Base-by-base conservation (phyloP, 2,888 invertebrate species). In the Drosophila helvetica region DNA sequence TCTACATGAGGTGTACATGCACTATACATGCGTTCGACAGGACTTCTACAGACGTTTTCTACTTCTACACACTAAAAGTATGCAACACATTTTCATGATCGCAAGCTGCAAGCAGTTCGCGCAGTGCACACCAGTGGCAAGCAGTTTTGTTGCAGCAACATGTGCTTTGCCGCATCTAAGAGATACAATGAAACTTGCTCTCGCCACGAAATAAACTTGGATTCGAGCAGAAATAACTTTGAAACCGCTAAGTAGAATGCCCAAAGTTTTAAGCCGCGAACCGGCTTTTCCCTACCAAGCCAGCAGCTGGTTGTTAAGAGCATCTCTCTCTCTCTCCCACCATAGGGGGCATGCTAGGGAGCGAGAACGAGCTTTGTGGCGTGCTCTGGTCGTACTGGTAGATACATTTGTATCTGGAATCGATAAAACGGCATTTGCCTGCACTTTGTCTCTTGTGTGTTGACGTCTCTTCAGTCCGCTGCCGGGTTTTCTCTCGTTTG, bases 331-430 rank as follows among this genome's bases (percentile, higher is more conserved):
- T 17, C 42, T 0, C 22, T 22, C 22, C 22, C 22, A 22, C 45
- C 30, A 47, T 33, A 5, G 33, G 12, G 33, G 38, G 15, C n/a
- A n/a, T 38, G 38, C 7, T 2, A n/a, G 38, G 50, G 19, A 56
- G 42, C 61, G 25, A 51, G 25, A 56, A 52, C 33, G 15, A n/a
- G 38, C 22, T 25, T 22, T 3, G 19, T 18, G 38, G 33, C 53
- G 56, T 55, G 48, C 38, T 38, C n/a, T 15, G 15, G 15, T 6
- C 6, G 38, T 46, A 42, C 25, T 60, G 38, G 50, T 45, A 85
- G 86, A 87, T 79, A 83, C 88, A 83, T 87, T 87, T 82, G 88
- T 83, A 87, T 87, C 82, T 75, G 75, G 68, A 65, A 63, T 68
- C 75, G 85, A 86, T 83, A 83, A 74, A 83, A 68, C 84, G 74